Conservation (phyloP, 2,888 invertebrate species). For the Drymonia ruficornis region DNA sequence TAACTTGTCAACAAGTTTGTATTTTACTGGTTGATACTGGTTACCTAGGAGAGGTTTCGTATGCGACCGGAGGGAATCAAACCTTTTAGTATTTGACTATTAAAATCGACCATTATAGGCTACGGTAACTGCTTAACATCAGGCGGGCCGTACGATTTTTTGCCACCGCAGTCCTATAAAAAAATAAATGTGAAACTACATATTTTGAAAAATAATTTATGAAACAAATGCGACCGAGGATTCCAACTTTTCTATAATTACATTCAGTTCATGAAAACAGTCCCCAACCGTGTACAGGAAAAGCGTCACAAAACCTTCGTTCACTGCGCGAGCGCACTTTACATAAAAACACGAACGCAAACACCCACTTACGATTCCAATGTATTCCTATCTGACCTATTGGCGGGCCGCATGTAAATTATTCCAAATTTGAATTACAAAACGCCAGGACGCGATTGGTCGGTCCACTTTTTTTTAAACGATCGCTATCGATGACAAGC, state of each 20-base stretch:
- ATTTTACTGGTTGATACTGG: no score
- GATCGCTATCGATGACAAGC: slow-evolving; percentile 45
- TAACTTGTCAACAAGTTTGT: no score
- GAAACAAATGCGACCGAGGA: no score
- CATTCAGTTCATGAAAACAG: neutral
- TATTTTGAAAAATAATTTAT: no score
- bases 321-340: slow-evolving; percentile 36
- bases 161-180: no score
- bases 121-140: no score
- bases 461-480: slow-evolving; percentile 37
- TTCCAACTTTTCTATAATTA: no score
- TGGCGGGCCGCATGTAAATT: slow-evolving; percentile 75
- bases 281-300: slow-evolving; percentile 34
- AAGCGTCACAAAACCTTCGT: slow-evolving; percentile 35
- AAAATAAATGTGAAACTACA: neutral
- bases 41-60: no score
- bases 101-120: no score
- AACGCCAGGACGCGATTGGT: slow-evolving; percentile 56
- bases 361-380: slow-evolving; percentile 63
- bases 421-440: slow-evolving; percentile 75
- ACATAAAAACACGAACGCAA: slow-evolving; percentile 42
- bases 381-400: slow-evolving; percentile 78
- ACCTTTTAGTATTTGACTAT: no score
- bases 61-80: no score
- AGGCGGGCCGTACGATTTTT: no score